Conservation (phyloP, 2,797 vertebrate genomes). For the Oreochromis mossambicus region DNA sequence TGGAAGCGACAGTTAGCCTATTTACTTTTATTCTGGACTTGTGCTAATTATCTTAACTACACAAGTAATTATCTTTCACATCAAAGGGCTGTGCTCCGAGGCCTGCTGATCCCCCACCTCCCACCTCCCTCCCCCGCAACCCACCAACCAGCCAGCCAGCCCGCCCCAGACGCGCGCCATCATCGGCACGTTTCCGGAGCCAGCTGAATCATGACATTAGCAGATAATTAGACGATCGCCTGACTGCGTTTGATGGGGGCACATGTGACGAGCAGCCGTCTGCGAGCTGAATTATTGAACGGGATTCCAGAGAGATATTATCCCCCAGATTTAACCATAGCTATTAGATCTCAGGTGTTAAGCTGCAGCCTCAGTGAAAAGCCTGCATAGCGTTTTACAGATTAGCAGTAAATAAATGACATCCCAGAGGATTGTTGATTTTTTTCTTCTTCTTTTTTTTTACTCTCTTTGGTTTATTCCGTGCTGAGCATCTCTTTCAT, state of each 20-base stretch:
- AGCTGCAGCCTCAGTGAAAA: neutral
- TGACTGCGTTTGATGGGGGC: constrained; percentile 65
- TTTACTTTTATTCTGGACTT: constrained; percentile 77
- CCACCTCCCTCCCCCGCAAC: neutral
- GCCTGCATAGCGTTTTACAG: constrained; percentile 6
- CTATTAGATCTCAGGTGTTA: constrained; percentile 23
- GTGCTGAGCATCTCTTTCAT: constrained; percentile 32
- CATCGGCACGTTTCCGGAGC: constrained; percentile 51
- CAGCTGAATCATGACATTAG: constrained; percentile 75
- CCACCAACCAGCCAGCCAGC: neutral
- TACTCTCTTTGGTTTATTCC: neutral
- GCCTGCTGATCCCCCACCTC: constrained; percentile 32
- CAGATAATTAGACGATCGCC: constrained; percentile 74
- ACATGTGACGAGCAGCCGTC: constrained; percentile 24
- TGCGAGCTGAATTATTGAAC: neutral
- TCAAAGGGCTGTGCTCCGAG: constrained; percentile 74
- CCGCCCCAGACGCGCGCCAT: constrained; percentile 39
- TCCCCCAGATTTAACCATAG: neutral
- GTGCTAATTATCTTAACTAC: constrained; percentile 76
- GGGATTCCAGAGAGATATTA: neutral
- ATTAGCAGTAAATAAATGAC: constrained; percentile 44
- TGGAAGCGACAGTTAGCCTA: constrained; percentile 61
- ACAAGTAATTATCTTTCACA: constrained; percentile 81
- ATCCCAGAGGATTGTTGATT: constrained; percentile 13
- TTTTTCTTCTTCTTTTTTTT: neutral